Percentiles rank a stretch among this genome's conserved stretches.
Evolutionary conservation across 2,113 vertebrate species (phyloP).

Genomic region (Falcunculus frontatus): DNA sequence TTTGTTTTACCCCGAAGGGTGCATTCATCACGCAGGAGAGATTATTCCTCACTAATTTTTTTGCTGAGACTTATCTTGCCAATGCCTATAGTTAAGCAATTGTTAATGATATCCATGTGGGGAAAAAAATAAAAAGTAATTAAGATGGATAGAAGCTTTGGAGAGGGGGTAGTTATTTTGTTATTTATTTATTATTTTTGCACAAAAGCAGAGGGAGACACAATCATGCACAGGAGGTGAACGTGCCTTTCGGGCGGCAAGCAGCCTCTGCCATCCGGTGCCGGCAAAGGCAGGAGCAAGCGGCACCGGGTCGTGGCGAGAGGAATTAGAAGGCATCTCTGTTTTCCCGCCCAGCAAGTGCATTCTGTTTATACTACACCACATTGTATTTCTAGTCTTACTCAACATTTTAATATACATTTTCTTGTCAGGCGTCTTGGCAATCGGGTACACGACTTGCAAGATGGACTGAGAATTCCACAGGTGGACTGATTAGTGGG

Average conservation of each 20-base stretch:
- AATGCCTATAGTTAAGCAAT: background rate
- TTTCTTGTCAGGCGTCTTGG: constrained; percentile 82
- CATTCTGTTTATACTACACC: constrained; percentile 68
- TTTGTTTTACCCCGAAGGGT: constrained; percentile 56
- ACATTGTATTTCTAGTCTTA: constrained; percentile 76
- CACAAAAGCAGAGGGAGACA: background rate
- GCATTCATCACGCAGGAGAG: background rate
- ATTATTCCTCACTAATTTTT: constrained; percentile 35
- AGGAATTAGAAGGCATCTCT: constrained; percentile 52
- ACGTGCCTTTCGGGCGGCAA: background rate
- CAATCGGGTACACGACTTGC: constrained; percentile 76
- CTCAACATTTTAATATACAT: constrained; percentile 82
- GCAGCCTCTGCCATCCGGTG: background rate
- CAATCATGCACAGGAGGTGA: background rate
- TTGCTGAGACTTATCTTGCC: background rate
- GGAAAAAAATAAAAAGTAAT: background rate
- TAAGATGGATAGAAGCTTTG: background rate
- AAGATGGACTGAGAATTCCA: constrained; percentile 84
- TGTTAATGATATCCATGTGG: constrained; percentile 11
- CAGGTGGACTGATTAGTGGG: constrained; percentile 86
- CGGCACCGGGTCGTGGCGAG: background rate
- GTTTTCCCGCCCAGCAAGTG: constrained; percentile 40
- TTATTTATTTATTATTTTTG: background rate
- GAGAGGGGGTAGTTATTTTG: background rate
- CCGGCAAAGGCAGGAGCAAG: background rate